Evolutionary conservation across 1,140 invertebrate species (phyloP).

Genomic region (Leptoteleia sp.): DNA sequence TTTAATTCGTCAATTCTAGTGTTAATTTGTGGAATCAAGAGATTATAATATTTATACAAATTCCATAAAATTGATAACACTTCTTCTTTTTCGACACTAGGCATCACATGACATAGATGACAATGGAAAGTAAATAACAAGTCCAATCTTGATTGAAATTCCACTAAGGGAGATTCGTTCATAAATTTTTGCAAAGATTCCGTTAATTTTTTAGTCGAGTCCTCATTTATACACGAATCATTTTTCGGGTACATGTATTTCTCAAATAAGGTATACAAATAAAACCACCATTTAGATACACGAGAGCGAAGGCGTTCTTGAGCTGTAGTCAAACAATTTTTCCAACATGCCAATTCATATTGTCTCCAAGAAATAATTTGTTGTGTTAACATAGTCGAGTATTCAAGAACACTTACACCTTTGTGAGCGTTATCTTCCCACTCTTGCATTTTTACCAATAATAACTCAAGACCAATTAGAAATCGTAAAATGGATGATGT

Average conservation of each 20-base stretch:
- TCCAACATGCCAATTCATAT: constrained; percentile 94
- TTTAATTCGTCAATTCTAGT: no score
- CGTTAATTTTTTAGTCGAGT: constrained; percentile 74
- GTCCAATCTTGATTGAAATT: constrained; percentile 90
- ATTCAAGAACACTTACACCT: constrained; percentile 89
- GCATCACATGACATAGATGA: constrained; percentile 84
- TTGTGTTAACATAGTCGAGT: constrained; percentile 87
- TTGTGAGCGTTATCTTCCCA: constrained; percentile 96
- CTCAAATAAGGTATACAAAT: constrained; percentile 88
- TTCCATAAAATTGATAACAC: no score
- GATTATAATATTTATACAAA: no score
- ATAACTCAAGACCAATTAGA: constrained; percentile 93
- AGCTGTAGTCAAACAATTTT: constrained; percentile 86
- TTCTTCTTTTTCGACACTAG: constrained; percentile 80
- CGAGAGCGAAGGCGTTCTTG: constrained; percentile 84
- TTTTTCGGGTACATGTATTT: constrained; percentile 73
- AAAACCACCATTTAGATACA: constrained; percentile 94
- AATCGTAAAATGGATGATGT: constrained; percentile 92
- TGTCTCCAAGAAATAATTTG: constrained; percentile 95
- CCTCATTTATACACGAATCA: constrained; percentile 11
- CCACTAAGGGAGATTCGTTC: constrained; percentile 90
- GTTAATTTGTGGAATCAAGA: no score
- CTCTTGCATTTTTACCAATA: constrained; percentile 91
- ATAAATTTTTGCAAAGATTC: constrained; percentile 89
- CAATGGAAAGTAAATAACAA: constrained; percentile 90